Conservation (phyloP, 2,797 vertebrate genomes). For the Erithacus rubecula region DNA sequence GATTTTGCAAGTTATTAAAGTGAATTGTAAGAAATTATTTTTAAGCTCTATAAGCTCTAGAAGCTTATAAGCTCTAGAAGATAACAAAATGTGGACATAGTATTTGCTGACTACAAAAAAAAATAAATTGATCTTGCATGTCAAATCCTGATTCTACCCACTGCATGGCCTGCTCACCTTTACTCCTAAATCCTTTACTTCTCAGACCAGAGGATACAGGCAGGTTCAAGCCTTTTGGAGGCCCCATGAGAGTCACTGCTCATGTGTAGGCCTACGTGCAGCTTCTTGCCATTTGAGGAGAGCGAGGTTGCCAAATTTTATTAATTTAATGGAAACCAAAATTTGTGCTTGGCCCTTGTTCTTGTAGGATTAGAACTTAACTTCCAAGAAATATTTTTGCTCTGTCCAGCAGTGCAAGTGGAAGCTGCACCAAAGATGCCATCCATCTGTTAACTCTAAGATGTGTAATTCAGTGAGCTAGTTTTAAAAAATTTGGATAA, state of each 20-base stretch:
- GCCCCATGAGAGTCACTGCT: neutral
- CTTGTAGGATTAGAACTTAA: neutral
- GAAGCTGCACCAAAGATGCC: neutral
- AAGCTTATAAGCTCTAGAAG: neutral
- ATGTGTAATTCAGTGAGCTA: neutral
- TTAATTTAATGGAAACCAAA: neutral
- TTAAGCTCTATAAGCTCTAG: neutral
- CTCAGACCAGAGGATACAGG: neutral
- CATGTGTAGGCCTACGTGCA: accelerated
- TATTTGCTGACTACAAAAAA: neutral
- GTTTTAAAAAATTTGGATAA: neutral
- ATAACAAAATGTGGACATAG: neutral
- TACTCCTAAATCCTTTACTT: neutral
- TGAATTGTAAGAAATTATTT: neutral
- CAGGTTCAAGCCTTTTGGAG: neutral
- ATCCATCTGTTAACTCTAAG: neutral
- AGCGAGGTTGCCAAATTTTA: neutral
- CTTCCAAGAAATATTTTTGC: neutral
- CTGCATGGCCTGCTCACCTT: neutral
- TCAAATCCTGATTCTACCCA: neutral
- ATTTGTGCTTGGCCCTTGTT: neutral
- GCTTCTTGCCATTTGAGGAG: neutral
- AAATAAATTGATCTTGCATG: neutral
- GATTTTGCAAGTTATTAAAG: neutral
- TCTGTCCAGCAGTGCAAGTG: neutral